A percentile compares a stretch with the other conserved stretches of the same genome.
These are phyloP conservation scores for Petrocephalus zakoni DNA, from an alignment of 2,113 vertebrate genomes.

Conservation along the genomic window DNA sequence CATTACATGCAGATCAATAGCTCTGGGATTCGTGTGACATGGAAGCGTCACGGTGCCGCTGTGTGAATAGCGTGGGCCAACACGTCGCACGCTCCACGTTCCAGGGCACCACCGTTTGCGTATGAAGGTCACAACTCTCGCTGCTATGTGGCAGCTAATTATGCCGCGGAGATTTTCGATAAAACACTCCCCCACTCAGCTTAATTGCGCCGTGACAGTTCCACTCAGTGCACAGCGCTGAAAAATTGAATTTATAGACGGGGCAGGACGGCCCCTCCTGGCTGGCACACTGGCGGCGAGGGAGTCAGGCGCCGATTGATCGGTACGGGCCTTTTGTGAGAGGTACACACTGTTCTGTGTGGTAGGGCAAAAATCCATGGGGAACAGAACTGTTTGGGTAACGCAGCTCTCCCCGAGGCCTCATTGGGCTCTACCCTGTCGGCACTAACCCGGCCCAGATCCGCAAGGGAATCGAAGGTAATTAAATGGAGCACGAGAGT, in stretches of 20 bases:
- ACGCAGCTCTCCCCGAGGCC: background rate
- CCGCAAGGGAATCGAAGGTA: constrained; percentile 49
- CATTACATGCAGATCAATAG: constrained; percentile 18
- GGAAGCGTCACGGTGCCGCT: background rate
- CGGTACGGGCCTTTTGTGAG: background rate
- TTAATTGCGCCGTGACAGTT: constrained; percentile 70
- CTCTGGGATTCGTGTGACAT: background rate
- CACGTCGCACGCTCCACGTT: constrained; percentile 29
- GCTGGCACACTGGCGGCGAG: background rate
- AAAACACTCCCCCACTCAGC: constrained; percentile 57
- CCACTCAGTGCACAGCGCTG: constrained; percentile 55
- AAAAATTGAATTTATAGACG: constrained; percentile 58
- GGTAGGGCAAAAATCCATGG: background rate
- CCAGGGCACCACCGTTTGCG: constrained; percentile 52
- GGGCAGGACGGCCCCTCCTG: background rate
- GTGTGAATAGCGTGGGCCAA: background rate
- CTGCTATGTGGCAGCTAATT: constrained; percentile 54
- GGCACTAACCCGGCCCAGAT: constrained; percentile 39
- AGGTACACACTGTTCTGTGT: background rate
- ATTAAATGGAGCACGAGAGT: constrained; percentile 54
- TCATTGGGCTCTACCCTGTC: constrained; percentile 13
- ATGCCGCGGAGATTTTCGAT: constrained; percentile 54
- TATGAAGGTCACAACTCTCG: constrained; percentile 58
- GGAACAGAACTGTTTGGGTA: background rate
- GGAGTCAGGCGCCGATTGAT: background rate